Conservation (phyloP, 2,113 vertebrate species). For the Paramormyrops kingsleyae region DNA sequence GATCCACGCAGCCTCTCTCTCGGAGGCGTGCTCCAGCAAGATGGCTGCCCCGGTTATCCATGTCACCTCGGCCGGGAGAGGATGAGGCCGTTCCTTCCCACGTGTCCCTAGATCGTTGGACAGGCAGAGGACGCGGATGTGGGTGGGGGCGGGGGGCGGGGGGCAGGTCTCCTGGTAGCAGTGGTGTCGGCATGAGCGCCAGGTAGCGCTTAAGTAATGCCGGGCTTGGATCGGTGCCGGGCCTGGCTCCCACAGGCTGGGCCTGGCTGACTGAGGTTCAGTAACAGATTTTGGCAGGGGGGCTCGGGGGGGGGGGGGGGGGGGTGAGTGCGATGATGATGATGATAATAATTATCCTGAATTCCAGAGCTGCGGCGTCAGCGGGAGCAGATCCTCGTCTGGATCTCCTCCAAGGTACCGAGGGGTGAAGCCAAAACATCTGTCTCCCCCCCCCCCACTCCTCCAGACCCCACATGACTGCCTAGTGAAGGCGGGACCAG, state of each 20-base stretch:
- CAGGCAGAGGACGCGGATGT: neutral
- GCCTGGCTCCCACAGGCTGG: neutral
- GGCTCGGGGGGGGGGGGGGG: no score
- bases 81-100: neutral
- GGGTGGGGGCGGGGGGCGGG: no score
- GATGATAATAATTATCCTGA: slow-evolving; percentile 1
- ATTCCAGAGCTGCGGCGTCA: neutral
- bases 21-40: neutral
- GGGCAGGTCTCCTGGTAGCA: no score
- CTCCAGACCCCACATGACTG: neutral
- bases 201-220: neutral
- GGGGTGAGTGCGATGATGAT: neutral
- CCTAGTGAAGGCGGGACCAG: neutral
- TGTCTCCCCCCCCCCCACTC: neutral
- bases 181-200: neutral
- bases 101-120: neutral
- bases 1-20: neutral
- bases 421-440: no score
- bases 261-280: neutral
- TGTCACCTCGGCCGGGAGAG: neutral
- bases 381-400: neutral
- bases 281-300: neutral
- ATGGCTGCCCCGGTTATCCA: neutral
- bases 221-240: neutral
- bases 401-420: neutral